Base-by-base conservation (phyloP, 2,888 invertebrate genomes). In the Proisotoma minuta region DNA sequence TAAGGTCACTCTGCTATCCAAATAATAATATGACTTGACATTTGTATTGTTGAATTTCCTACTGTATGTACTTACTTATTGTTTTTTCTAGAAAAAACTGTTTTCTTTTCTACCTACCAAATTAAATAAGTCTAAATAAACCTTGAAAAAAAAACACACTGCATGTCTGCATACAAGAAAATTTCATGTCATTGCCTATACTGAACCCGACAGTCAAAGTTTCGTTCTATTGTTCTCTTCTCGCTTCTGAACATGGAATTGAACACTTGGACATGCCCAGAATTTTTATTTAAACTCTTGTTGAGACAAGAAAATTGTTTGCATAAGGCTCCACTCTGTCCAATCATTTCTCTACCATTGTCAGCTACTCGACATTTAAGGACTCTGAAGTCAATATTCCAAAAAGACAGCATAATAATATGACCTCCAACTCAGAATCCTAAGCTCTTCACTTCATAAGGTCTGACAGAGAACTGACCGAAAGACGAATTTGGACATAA, bases 11-110 rank as follows among this genome's bases (percentile, higher is more conserved):
- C 15, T 39, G 50, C 23, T 59, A 8, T 26, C 27, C 24, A 24
- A 18, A 10, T 15, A 52, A 52, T 52, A 24, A 57, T 58, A 27
- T 58, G 58, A 58, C 58, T 49, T 49, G 49, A 34, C 58, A 24
- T 50, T 58, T 57, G 26, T 22, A 47, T 49, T 34, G 15, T 34
- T 34, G 34, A 10, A 8, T 34, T 34, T 34, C 34, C 34, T 34
- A 8, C 34, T n/a, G n/a, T n/a, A n/a, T n/a, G n/a, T n/a, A n/a
- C n/a, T n/a, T n/a, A n/a, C n/a, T n/a, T n/a, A n/a, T n/a, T n/a
- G n/a, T n/a, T n/a, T n/a, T n/a, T n/a, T n/a, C n/a, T n/a, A n/a
- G n/a, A n/a, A n/a, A n/a, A n/a, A n/a, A n/a, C n/a, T n/a, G n/a
- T n/a, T n/a, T n/a, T n/a, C n/a, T n/a, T n/a, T n/a, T n/a, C n/a